Base-by-base conservation (phyloP, 2,888 invertebrate species). In the Harpagoxenus sublaevis region DNA sequence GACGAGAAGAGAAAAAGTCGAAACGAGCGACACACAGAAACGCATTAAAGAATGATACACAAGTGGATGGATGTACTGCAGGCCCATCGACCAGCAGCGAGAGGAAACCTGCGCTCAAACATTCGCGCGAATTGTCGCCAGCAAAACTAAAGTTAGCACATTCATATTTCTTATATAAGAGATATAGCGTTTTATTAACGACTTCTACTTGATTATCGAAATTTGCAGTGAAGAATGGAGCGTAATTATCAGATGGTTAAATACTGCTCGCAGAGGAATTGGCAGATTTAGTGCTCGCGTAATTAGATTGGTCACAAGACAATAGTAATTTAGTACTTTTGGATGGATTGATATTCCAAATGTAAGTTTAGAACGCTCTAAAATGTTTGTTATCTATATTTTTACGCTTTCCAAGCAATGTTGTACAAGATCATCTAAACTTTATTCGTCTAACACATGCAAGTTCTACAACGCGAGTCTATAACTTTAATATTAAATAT, bases 61-160 rank as follows among this genome's bases (percentile, higher is more conserved):
- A n/a, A 73, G 48, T 28, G 39, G 48, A 2, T n/a, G 18, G n/a
- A 81, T 12, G 62, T 39, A 73, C 12, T 39, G 48, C 45, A 39
- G 48, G 15, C 10, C 51, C 79, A 28, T 60, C 79, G 48, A 23
- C 23, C 28, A 48, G 28, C 28, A 48, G 28, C 31, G 10, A 70
- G n/a, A 35, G n/a, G 23, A 57, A 78, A 68, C 1, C 39, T n/a
- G 23, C 15, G 6, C 9, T 55, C 23, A 39, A 78, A 39, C 82
- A 68, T 31, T 53, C 28, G 18, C 71, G 57, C 39, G 15, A 60
- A n/a, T 28, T 65, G 53, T 28, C 65, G 0, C 6, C 57, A 28
- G 42, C 45, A 62, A 62, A 74, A 45, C 12, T 39, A 53, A 86
- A 66, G 83, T 88, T 84, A 81, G 84, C 60, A 83, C 48, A 9